phyloP scores from a whole-genome alignment of 2,113 vertebrate genomes.

The Nettapus auritus region DNA sequence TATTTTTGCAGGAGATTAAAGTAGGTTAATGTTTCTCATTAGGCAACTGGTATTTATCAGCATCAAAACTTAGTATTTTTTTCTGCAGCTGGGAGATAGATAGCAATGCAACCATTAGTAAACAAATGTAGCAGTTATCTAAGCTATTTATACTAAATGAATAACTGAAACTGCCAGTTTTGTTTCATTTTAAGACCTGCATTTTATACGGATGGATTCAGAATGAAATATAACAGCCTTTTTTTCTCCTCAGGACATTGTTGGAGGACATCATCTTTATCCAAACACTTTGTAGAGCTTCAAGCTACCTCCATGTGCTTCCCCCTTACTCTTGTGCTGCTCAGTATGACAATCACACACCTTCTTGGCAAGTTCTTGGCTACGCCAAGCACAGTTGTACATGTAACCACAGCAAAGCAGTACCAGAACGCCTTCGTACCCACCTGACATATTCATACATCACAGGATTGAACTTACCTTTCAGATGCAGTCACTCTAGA shows the following conservation, averaged over 20 bases:
- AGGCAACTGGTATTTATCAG: slow-evolving; percentile 2
- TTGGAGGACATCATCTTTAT: neutral
- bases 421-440: neutral
- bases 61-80: neutral
- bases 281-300: neutral
- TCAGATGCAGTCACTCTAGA: neutral
- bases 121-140: neutral
- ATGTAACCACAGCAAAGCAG: neutral
- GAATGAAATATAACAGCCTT: neutral
- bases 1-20: neutral
- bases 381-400: neutral
- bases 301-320: neutral
- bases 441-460: neutral
- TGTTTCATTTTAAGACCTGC: neutral
- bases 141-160: neutral
- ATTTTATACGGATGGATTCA: neutral
- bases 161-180: neutral
- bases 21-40: neutral
- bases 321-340: neutral
- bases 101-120: neutral
- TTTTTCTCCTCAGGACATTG: neutral
- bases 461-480: neutral
- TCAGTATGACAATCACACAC: neutral
- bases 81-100: neutral
- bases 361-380: neutral